Percentiles rank a stretch among this genome's conserved stretches.
Evolutionary conservation across 2,113 vertebrate species (phyloP).

Genomic region (Anhinga anhinga): DNA sequence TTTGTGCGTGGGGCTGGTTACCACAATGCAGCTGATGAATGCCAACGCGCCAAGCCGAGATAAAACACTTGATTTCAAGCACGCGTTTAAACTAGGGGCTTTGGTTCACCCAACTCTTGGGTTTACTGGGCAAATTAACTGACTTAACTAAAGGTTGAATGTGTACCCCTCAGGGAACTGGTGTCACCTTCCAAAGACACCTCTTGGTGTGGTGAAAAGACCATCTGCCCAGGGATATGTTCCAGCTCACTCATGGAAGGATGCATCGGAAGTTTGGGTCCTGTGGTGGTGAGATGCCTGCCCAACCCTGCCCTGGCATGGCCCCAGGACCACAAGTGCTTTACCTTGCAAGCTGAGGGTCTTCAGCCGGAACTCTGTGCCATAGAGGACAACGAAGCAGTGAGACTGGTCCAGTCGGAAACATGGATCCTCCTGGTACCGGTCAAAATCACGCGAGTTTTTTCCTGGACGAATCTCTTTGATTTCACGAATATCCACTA

Average conservation of each 20-base stretch:
- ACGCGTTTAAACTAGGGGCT: neutral
- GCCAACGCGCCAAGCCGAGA: neutral
- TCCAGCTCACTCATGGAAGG: neutral
- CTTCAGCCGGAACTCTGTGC: conserved; percentile 94
- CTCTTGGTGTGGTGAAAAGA: neutral
- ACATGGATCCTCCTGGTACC: conserved; percentile 91
- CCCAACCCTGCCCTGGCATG: neutral
- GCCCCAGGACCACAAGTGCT: rapidly evolving
- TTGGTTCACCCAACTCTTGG: neutral
- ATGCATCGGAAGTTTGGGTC: neutral
- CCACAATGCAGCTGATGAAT: neutral
- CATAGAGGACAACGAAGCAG: conserved; percentile 96
- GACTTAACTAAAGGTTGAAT: neutral
- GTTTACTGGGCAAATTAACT: neutral
- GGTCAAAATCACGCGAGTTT: conserved; percentile 94
- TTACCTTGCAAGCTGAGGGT: conserved; percentile 94
- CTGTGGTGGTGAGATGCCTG: neutral
- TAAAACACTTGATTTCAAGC: neutral
- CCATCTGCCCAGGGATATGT: neutral
- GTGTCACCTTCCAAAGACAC: neutral
- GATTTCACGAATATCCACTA: conserved; percentile 98
- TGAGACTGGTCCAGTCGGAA: conserved; percentile 84
- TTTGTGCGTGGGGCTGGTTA: rapidly evolving
- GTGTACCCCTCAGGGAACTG: neutral
- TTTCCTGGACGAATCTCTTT: conserved; percentile 93